These are phyloP conservation scores for Machimus rusticus DNA, from an alignment of 2,888 invertebrate species.

Conservation along the genomic window DNA sequence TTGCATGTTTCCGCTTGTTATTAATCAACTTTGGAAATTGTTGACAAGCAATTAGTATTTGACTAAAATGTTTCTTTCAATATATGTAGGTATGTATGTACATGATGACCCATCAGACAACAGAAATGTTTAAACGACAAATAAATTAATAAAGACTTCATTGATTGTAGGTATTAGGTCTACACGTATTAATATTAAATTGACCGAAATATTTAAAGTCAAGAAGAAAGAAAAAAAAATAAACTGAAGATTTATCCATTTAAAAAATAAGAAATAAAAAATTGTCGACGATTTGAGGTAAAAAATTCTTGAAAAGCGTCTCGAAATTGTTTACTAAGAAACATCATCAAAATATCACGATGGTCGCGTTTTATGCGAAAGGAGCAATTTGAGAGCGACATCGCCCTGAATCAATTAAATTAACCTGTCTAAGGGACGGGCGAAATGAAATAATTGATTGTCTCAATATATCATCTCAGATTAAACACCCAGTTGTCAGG, in stretches of 20 bases:
- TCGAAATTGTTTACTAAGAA: not conserved
- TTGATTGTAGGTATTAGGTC: no score
- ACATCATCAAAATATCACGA: not conserved
- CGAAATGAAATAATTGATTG: slow-evolving; percentile 37
- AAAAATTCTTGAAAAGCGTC: not conserved
- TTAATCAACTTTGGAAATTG: no score
- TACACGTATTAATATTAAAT: no score
- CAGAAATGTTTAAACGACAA: no score
- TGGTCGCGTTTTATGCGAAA: not conserved
- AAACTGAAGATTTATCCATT: not conserved
- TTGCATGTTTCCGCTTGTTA: no score
- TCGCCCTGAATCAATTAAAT: slow-evolving; percentile 5
- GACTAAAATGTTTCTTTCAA: no score
- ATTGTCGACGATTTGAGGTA: not conserved
- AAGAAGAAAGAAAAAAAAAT: not conserved
- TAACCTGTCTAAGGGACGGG: not conserved
- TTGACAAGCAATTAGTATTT: no score
- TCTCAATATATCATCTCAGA: slow-evolving; percentile 39
- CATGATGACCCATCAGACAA: no score
- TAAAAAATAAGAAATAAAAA: not conserved
- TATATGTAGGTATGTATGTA: no score
- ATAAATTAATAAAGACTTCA: no score
- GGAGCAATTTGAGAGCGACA: not conserved
- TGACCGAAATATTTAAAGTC: no score
- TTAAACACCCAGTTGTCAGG: slow-evolving; percentile 40